These are phyloP conservation scores for Brienomyrus brachyistius DNA, from an alignment of 2,113 vertebrate genomes.

Conservation along the genomic window DNA sequence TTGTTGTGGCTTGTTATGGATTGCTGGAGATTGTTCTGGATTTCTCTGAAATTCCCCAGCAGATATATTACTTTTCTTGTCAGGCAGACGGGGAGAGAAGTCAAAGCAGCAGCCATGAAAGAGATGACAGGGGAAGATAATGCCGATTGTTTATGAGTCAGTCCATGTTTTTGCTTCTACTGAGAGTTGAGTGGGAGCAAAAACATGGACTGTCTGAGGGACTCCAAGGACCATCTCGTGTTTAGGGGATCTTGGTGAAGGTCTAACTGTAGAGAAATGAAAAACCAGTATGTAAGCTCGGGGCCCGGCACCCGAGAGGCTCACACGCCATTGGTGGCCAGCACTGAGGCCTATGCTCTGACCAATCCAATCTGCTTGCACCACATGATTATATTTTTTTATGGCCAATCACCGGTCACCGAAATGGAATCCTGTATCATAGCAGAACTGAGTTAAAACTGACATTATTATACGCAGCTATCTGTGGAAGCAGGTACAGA, in stretches of 20 bases:
- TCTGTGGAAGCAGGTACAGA: not conserved
- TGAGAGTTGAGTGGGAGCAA: too few species aligned
- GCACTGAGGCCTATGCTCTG: not conserved
- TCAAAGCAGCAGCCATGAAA: constrained; percentile 12
- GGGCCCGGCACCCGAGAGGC: not conserved
- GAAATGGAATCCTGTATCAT: not conserved
- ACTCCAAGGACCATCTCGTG: too few species aligned
- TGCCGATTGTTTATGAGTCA: not conserved
- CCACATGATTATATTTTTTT: not conserved
- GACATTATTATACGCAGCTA: not conserved
- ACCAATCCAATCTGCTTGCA: not conserved
- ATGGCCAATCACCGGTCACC: not conserved
- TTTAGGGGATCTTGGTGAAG: too few species aligned
- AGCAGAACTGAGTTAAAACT: not conserved
- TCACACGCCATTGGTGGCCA: not conserved
- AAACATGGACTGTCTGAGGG: too few species aligned
- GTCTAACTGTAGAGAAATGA: too few species aligned
- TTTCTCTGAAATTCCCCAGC: constrained; percentile 26
- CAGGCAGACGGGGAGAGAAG: constrained; percentile 4
- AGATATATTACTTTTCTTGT: not conserved
- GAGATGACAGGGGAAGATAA: not conserved
- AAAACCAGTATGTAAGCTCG: too few species aligned
- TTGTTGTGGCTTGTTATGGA: not conserved
- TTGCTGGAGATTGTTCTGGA: constrained; percentile 16
- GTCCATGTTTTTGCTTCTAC: too few species aligned